Base-by-base conservation (phyloP, 2,113 vertebrate genomes). In the Eublepharis macularius region DNA sequence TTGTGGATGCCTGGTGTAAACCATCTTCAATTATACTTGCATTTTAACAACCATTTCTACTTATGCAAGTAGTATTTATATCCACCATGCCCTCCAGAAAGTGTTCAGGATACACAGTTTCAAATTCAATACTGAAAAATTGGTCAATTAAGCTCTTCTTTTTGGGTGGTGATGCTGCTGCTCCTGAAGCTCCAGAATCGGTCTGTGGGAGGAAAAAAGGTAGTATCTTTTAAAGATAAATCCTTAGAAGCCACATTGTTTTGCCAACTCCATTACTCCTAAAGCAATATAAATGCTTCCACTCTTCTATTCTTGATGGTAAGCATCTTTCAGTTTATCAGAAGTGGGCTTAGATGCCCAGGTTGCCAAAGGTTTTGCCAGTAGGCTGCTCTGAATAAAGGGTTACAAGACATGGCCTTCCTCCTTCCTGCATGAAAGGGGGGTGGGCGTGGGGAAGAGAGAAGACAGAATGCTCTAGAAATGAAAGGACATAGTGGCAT, bases 131-230 rank as follows among this genome's bases (percentile, higher is more conserved):
- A 79, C 98, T 98, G 85, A 99, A 99, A 96, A 98, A 99, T 51
- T 99, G 98, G 92, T 99, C 99, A 7, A 99, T 98, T 93, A 99
- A 97, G 94, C 98, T 99, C 96, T 99, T 99, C 97, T 98, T 99
- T 87, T 97, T 92, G 60, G 97, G 93, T 84, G 98, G 92, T 76
- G 96, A 90, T 76, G 95, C 91, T 72, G 77, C 94, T 41, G 96
- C 96, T 85, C 91, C 94, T 87, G 94, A 90, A 91, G 93, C 93
- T 91, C 95, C 95, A 86, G 96, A 91, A 80, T 97, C 97, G 93
- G 95, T 95, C 96, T 97, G 94, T 72, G 95, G 95, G 94, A 94
- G 69, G 8, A 24, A 2, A 17, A 72, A 47, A 47, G 21, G 26
- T 2, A 65, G 12, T 7, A 34, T 12, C 29, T 36, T 81, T 86